Evolutionary conservation across 2,113 vertebrate species (phyloP).

Genomic region (Cyprinus carpio): DNA sequence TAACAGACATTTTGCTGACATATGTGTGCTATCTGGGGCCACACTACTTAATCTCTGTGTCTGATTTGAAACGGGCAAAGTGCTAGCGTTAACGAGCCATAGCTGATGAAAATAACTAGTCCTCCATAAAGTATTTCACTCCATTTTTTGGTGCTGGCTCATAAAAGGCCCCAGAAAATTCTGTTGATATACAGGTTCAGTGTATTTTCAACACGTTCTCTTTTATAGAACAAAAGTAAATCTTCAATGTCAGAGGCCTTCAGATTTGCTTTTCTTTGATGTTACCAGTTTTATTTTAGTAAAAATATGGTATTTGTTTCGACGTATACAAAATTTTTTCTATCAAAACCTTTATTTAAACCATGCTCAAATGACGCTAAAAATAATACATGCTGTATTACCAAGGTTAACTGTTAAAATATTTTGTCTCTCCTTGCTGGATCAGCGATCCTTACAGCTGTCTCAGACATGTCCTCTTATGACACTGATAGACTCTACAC

Average conservation of each 20-base stretch:
- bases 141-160: no score
- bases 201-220: neutral
- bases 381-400: slow-evolving; percentile 8
- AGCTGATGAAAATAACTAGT: neutral
- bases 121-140: neutral
- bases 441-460: neutral
- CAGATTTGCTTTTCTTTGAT: no score
- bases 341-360: slow-evolving; percentile 49
- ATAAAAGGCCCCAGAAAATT: no score
- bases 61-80: no score
- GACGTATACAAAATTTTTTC: neutral
- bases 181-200: neutral
- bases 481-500: neutral
- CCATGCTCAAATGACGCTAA: slow-evolving; percentile 26
- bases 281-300: neutral
- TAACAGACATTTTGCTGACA: no score
- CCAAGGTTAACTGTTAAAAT: neutral
- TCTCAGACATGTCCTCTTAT: neutral
- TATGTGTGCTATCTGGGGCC: no score
- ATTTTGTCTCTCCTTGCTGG: neutral
- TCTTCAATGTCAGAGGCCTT: neutral
- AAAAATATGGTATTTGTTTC: neutral
- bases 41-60: no score
- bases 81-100: no score
- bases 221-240: neutral